Base-by-base conservation (phyloP, 2,888 invertebrate genomes). In the Lasioglossum pauxillum region DNA sequence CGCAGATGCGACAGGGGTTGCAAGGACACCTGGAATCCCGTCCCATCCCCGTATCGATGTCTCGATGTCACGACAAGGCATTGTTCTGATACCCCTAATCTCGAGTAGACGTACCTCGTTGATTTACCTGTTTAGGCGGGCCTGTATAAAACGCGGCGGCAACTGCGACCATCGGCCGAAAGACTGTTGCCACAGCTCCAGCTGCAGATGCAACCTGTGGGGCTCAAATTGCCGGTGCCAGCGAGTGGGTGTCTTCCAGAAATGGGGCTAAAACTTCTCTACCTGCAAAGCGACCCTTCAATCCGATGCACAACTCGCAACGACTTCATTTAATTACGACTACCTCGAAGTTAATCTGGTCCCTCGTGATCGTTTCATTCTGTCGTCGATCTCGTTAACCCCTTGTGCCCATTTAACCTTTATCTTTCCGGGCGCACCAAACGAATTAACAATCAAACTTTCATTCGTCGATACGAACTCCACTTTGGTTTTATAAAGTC, bases 181-280 rank as follows among this genome's bases (percentile, higher is more conserved):
- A 88, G 98, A 98, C 95, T 98, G 98, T 96, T 98, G 98, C 96
- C 97, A 97, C 96, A 98, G 97, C 92, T 97, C 98, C 89, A 97
- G 98, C 89, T 98, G 98, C 95, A 96, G 98, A 88, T 98, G 98
- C 96, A 98, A 98, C 95, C 96, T 98, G 78, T 98, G 98, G 98
- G 98, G 98, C 85, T 97, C 97, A 94, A 98, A 98, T 96, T 98
- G 98, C 95, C 97, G 97, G 93, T 98, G 98, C 95, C 98, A 98
- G 95, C 97, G 98, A 92, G 97, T 97, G 97, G 98, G 98, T 86
- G 97, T 98, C 94, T 98, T 98, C 96, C 98, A 98, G 95, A 98
- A 98, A 96, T 98, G 98, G 97, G 97, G 97, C 95, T 97, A 96
- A 96, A 92, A 94, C 95, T 1, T 23, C 67, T 16, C 27, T 71